Percentiles rank a stretch among this genome's conserved stretches.
These are phyloP conservation scores for Genyomyrus donnyi DNA, from an alignment of 2,113 vertebrate species.

Conservation along the genomic window DNA sequence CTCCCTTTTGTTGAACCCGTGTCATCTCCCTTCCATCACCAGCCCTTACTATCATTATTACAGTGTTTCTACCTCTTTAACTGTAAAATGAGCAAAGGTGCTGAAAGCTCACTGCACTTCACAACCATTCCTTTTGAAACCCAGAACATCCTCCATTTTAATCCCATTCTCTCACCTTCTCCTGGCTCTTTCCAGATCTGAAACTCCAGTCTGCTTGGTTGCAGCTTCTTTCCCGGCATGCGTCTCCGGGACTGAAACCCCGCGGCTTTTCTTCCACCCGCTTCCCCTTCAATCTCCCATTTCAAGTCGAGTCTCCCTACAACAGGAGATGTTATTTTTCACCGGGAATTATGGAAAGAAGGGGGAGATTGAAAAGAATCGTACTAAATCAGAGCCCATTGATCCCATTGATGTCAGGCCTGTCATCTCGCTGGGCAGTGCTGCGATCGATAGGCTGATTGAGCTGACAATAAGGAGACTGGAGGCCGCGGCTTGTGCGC, in stretches of 20 bases:
- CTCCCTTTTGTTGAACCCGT: not conserved
- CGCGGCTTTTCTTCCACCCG: not conserved
- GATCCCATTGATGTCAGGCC: slow-evolving; percentile 10
- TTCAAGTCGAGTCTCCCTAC: not conserved
- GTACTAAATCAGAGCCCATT: not conserved
- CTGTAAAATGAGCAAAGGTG: not conserved
- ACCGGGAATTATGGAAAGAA: not conserved
- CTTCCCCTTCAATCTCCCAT: not conserved
- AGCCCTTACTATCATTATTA: not conserved
- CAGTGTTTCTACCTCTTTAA: not conserved
- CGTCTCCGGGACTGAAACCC: not conserved
- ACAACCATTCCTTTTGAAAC: not conserved
- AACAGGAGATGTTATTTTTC: not conserved
- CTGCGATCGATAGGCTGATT: slow-evolving; percentile 4
- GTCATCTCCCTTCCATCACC: not conserved
- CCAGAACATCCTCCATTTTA: not conserved
- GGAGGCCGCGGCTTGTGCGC: not conserved
- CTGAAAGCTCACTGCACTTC: not conserved
- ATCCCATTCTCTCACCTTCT: not conserved
- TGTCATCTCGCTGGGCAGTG: not conserved
- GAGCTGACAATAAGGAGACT: not conserved
- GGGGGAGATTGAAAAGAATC: not conserved
- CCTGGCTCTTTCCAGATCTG: not conserved
- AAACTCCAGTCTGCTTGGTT: not conserved
- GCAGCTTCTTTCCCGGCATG: not conserved